Percentiles rank a stretch among this genome's conserved stretches.
Conservation (phyloP, 2,113 vertebrate species). For the Melanostigma gelatinosum region DNA sequence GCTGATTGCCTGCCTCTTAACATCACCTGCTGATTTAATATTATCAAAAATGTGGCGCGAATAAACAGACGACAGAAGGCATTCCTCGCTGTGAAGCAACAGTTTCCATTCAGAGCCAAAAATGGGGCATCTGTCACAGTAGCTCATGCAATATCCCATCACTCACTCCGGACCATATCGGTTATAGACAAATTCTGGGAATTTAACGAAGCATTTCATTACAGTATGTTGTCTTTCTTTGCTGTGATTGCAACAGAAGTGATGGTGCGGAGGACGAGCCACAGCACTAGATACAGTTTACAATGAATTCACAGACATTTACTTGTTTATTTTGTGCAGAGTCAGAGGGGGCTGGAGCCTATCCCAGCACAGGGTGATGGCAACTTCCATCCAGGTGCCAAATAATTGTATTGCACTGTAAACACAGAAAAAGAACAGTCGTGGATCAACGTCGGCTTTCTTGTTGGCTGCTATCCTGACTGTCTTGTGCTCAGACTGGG, state of each 20-base stretch:
- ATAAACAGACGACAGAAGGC: constrained; percentile 54
- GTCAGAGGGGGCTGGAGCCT: not conserved
- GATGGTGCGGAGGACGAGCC: not conserved
- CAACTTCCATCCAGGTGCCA: not conserved
- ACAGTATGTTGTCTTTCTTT: constrained; percentile 27
- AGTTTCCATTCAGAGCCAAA: constrained; percentile 41
- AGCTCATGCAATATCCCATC: constrained; percentile 39
- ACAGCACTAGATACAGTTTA: not conserved
- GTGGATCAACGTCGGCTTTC: not conserved
- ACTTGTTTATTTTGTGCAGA: constrained; percentile 15
- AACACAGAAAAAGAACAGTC: not conserved
- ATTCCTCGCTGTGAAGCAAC: constrained; percentile 36
- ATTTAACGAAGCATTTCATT: constrained; percentile 49
- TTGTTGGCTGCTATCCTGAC: not conserved
- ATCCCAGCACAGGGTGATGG: not conserved
- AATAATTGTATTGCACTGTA: not conserved
- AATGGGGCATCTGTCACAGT: constrained; percentile 56
- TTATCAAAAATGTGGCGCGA: constrained; percentile 30
- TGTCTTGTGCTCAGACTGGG: too few relatives aligned
- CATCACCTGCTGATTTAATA: constrained; percentile 51
- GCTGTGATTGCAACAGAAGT: not conserved
- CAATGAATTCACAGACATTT: not conserved
- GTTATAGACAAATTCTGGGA: constrained; percentile 29
- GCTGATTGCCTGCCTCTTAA: constrained; percentile 42
- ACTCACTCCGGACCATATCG: constrained; percentile 36